Percentiles rank a stretch among this genome's conserved stretches.
These are phyloP conservation scores for Balaenoptera acutorostrata DNA, from an alignment of 2,113 vertebrate genomes.

Conservation along the genomic window DNA sequence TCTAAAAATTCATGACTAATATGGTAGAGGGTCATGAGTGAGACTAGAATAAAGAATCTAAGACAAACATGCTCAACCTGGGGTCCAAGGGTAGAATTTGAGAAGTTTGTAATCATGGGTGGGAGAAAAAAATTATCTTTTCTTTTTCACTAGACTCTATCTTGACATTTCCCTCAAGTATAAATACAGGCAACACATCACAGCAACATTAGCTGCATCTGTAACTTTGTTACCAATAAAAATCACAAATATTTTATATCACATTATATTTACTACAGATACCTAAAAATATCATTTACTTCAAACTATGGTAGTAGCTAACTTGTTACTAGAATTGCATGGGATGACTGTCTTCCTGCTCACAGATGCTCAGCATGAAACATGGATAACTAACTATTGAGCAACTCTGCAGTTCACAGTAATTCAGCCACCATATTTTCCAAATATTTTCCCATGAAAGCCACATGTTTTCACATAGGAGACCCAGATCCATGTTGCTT, in stretches of 20 bases:
- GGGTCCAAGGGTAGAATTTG: not conserved
- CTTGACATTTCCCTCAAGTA: not conserved
- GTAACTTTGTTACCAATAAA: not conserved
- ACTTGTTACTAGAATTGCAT: not conserved
- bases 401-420: not conserved
- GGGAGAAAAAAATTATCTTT: not conserved
- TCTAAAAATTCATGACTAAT: not conserved
- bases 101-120: not conserved
- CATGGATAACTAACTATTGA: not conserved
- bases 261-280: not conserved
- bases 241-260: not conserved
- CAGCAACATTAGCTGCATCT: not conserved
- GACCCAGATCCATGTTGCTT: not conserved
- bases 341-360: not conserved
- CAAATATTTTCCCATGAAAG: not conserved
- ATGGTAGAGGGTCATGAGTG: not conserved
- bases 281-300: not conserved
- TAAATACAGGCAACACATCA: not conserved
- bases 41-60: conserved; percentile 23
- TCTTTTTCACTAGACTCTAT: not conserved
- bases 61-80: not conserved
- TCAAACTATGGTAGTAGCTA: not conserved
- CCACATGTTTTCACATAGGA: not conserved
- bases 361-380: not conserved
- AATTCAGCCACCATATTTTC: not conserved